Evolutionary conservation across 2,113 vertebrate species (phyloP).

Genomic region (Acrocephalus kingi): DNA sequence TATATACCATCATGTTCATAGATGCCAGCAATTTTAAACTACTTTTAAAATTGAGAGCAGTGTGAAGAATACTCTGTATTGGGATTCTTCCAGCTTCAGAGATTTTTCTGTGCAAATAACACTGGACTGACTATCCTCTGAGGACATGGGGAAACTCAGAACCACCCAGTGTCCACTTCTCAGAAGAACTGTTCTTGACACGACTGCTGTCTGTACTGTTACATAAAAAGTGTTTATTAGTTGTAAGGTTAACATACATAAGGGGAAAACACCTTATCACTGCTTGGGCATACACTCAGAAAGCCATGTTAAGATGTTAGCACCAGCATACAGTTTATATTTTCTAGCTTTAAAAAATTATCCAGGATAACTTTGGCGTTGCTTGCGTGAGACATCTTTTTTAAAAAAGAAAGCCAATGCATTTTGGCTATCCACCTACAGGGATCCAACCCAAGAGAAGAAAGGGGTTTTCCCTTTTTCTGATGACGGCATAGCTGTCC

Average conservation of each 20-base stretch:
- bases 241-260: background rate
- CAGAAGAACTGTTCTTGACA: background rate
- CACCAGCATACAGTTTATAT: background rate
- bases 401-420: background rate
- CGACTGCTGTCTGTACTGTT: background rate
- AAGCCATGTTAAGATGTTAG: background rate
- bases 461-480: background rate
- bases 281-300: background rate
- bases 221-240: background rate
- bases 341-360: background rate
- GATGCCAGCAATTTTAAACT: background rate
- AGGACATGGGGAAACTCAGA: background rate
- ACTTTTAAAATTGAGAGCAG: background rate
- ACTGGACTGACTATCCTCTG: background rate
- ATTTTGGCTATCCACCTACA: background rate
- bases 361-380: background rate
- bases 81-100: background rate
- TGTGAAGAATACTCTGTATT: background rate
- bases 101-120: background rate
- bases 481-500: background rate
- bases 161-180: rapidly evolving
- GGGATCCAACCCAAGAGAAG: background rate
- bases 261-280: background rate
- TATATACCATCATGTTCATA: background rate
- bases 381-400: background rate